Conservation (phyloP, 35 echinoderm and acorn worm genomes). For the Stichopus chloronotus region DNA sequence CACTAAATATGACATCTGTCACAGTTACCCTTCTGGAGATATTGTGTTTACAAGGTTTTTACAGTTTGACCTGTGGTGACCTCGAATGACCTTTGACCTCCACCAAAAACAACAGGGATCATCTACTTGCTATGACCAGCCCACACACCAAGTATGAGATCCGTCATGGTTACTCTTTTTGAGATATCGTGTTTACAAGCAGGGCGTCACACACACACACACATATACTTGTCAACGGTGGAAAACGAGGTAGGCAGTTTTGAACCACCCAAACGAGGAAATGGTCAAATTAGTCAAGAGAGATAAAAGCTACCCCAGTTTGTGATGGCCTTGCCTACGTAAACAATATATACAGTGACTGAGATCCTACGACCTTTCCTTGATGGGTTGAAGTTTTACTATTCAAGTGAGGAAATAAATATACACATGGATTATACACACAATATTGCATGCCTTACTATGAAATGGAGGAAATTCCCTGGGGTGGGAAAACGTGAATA, state of each 20-base stretch:
- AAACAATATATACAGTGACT: not conserved
- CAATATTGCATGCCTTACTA: not conserved
- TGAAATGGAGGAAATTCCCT: not conserved
- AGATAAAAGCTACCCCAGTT: not conserved
- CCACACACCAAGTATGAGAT: too few relatives aligned
- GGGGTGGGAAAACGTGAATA: not conserved
- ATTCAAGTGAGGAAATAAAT: not conserved
- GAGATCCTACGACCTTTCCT: not conserved
- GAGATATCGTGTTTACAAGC: too few relatives aligned
- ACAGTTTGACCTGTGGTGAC: too few relatives aligned
- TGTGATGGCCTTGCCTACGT: not conserved
- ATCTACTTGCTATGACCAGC: too few relatives aligned
- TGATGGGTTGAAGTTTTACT: not conserved
- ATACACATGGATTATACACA: not conserved
- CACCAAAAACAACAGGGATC: too few relatives aligned
- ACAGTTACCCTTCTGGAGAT: too few relatives aligned
- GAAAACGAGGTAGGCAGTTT: slow-evolving; percentile 21
- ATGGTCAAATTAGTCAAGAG: not conserved
- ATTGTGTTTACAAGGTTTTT: too few relatives aligned
- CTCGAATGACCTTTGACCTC: too few relatives aligned
- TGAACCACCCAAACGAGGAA: not conserved
- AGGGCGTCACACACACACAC: too few relatives aligned
- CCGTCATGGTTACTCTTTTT: too few relatives aligned
- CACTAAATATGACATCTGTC: too few relatives aligned
- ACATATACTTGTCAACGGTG: not conserved